Conservation (phyloP, 2,113 vertebrate genomes). For the Corythaixoides concolor region DNA sequence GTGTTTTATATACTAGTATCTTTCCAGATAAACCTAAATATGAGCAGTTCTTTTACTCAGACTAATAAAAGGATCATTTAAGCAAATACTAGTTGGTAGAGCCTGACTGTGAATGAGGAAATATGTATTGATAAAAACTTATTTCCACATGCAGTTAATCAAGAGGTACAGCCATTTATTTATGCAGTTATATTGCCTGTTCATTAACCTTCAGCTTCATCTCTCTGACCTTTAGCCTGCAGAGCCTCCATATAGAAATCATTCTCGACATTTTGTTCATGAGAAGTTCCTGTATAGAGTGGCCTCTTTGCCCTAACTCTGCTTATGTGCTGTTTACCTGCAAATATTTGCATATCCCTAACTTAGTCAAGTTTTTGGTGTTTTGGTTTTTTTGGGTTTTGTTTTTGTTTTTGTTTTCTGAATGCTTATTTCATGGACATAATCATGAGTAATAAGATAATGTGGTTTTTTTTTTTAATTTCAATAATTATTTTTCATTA, state of each 20-base stretch:
- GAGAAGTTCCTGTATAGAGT: background rate
- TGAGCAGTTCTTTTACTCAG: background rate
- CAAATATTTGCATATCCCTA: background rate
- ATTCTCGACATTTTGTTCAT: background rate
- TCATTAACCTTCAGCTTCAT: background rate
- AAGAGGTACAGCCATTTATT: background rate
- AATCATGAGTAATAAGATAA: background rate
- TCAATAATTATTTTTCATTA: background rate
- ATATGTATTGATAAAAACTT: background rate
- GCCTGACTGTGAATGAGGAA: background rate
- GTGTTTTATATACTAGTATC: background rate
- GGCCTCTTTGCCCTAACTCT: background rate
- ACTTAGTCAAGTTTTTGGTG: fast-evolving
- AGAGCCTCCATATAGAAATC: background rate
- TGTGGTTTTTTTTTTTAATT: background rate
- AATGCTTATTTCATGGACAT: background rate
- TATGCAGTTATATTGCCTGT: background rate
- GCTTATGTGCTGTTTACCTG: background rate
- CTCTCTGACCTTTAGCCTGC: background rate
- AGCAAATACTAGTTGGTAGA: background rate
- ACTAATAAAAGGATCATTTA: background rate
- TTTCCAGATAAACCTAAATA: background rate
- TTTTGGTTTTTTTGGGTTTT: no score
- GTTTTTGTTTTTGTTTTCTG: background rate
- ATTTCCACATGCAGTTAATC: background rate